phyloP scores from a whole-genome alignment of 2,888 invertebrate species.

The Meiosimyza platycephala region DNA sequence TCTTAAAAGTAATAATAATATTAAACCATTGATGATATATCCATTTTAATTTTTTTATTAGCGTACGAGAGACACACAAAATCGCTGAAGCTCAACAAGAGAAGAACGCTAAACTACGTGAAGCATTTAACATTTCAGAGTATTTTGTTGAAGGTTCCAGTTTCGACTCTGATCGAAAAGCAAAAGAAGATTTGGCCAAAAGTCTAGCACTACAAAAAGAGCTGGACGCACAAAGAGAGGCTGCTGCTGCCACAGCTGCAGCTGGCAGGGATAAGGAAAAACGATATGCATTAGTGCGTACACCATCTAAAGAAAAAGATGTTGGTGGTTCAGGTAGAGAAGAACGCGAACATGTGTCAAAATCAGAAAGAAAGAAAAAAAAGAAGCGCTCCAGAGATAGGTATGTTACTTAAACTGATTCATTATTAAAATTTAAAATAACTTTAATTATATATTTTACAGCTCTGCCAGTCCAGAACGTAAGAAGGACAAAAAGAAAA shows the following conservation, averaged over 20 bases:
- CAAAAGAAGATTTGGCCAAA: slow-evolving; percentile 69
- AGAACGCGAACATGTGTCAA: slow-evolving; percentile 59
- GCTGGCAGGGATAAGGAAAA: slow-evolving; percentile 64
- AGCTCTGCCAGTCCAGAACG: slow-evolving; percentile 80
- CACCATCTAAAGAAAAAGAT: slow-evolving; percentile 76
- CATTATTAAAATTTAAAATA: neutral
- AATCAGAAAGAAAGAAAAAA: slow-evolving; percentile 75
- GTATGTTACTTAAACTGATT: slow-evolving; percentile 41
- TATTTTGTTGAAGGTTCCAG: slow-evolving; percentile 95
- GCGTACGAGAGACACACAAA: slow-evolving; percentile 95
- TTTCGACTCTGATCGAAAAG: slow-evolving; percentile 82
- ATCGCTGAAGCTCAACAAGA: slow-evolving; percentile 95
- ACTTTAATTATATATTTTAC: slow-evolving; percentile 30
- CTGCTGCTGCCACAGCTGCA: slow-evolving; percentile 55
- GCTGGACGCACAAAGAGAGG: slow-evolving; percentile 67
- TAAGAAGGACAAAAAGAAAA: slow-evolving; percentile 83
- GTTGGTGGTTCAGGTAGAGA: slow-evolving; percentile 57
- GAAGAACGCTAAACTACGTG: slow-evolving; percentile 91
- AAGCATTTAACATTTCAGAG: slow-evolving; percentile 94
- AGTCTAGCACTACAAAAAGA: slow-evolving; percentile 67
- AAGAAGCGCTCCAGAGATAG: slow-evolving; percentile 75
- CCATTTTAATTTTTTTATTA: slow-evolving; percentile 60
- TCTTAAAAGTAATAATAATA: neutral
- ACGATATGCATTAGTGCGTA: slow-evolving; percentile 80
- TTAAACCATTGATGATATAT: neutral